Conservation (phyloP, 37 sponge, comb jelly and placozoan species). For the Beroe ovata region DNA sequence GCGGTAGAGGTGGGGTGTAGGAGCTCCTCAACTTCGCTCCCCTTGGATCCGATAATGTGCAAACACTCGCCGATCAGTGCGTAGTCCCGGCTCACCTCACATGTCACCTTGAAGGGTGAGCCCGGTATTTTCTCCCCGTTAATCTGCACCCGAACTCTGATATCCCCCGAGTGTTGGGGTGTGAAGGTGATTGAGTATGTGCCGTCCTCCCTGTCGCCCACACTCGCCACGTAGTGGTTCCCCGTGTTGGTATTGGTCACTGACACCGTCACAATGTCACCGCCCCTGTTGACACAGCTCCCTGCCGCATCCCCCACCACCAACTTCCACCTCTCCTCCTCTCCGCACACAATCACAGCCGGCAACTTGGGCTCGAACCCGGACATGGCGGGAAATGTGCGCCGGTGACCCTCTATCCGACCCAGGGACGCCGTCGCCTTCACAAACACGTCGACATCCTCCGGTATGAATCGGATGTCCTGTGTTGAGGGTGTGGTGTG, state of each 20-base stretch:
- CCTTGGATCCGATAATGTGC: neutral
- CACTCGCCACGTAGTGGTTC: neutral
- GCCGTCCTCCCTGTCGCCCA: constrained; percentile 4
- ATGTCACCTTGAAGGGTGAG: neutral
- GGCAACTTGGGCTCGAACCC: neutral
- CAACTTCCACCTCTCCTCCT: constrained; percentile 3
- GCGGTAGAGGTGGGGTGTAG: constrained; percentile 26
- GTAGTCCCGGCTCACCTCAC: constrained; percentile 38
- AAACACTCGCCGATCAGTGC: constrained; percentile 32
- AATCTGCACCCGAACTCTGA: neutral
- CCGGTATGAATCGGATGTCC: constrained; percentile 11
- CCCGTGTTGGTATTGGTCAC: neutral
- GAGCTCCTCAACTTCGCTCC: neutral
- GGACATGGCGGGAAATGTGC: constrained; percentile 12
- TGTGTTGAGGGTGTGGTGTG: neutral
- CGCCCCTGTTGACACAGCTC: constrained; percentile 1
- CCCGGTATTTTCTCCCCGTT: neutral
- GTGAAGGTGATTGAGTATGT: constrained; percentile 17
- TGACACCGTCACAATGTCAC: neutral
- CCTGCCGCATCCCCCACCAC: constrained; percentile 3
- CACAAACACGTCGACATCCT: constrained; percentile 29
- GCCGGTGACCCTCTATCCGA: constrained; percentile 15
- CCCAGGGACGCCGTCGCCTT: constrained; percentile 6
- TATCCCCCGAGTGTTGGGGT: constrained; percentile 9
- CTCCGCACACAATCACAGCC: neutral